These are phyloP conservation scores for Silurus asotus DNA, from an alignment of 2,113 vertebrate genomes.

Conservation along the genomic window DNA sequence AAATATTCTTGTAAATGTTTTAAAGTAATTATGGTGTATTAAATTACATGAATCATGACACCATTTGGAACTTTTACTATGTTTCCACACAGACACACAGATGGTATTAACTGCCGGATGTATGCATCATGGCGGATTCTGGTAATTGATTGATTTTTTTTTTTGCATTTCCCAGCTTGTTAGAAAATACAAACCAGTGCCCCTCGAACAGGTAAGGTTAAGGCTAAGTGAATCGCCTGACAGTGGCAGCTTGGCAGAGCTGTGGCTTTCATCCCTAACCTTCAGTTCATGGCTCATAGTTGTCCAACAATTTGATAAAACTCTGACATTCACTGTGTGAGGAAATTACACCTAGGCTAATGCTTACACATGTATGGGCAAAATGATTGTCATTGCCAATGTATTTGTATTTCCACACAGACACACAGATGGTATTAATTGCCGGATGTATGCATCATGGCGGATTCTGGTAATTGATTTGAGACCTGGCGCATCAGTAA, in stretches of 20 bases:
- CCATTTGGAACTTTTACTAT: no score
- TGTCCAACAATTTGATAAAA: background rate
- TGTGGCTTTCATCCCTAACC: background rate
- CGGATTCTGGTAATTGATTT: no score
- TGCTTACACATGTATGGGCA: background rate
- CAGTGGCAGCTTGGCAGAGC: background rate
- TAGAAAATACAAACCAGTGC: background rate
- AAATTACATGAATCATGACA: no score
- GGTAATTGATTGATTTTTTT: background rate
- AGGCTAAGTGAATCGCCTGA: background rate
- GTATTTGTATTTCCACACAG: background rate
- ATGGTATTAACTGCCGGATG: no score
- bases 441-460: no score
- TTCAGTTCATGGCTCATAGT: background rate
- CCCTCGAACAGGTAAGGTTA: background rate
- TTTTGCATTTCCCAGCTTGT: background rate
- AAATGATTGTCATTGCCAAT: background rate
- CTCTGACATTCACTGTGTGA: background rate
- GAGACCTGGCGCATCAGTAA: background rate
- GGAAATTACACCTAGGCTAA: background rate
- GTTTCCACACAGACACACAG: no score
- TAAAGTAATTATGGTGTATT: no score
- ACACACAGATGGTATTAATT: no score
- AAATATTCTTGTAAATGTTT: no score
- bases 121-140: no score